These are phyloP conservation scores for Ridgeia piscesae DNA, from an alignment of 1,140 invertebrate species.

Conservation along the genomic window DNA sequence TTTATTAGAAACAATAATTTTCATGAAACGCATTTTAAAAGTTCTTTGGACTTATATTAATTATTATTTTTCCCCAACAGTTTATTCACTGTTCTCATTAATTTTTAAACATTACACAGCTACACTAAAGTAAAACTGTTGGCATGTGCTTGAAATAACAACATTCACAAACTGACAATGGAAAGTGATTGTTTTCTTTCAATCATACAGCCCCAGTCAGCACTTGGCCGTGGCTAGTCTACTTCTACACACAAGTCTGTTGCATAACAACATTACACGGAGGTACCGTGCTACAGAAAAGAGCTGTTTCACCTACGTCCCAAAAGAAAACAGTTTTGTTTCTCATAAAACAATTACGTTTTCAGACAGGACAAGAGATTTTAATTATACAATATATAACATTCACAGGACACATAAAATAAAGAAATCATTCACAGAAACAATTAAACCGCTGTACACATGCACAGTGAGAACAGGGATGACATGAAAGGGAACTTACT, in stretches of 20 bases:
- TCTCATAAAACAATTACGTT: neutral
- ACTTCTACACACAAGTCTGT: too few species aligned
- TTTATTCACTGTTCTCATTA: too few species aligned
- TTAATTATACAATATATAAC: neutral
- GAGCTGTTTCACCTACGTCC: neutral
- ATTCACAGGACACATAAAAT: neutral
- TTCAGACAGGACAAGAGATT: neutral
- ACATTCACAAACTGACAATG: neutral
- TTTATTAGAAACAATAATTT: too few species aligned
- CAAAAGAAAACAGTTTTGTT: neutral
- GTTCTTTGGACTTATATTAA: too few species aligned
- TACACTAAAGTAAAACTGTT: neutral
- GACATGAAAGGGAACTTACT: constrained; percentile 71
- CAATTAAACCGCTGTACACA: neutral
- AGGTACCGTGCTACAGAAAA: too few species aligned
- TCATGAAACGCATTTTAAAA: too few species aligned
- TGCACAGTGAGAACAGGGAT: neutral
- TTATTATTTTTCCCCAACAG: too few species aligned
- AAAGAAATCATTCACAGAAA: neutral
- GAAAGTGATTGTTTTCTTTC: too few species aligned
- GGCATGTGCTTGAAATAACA: neutral
- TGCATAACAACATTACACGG: too few species aligned
- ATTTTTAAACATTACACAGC: too few species aligned
- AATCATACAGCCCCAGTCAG: too few species aligned
- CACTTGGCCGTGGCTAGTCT: too few species aligned